These are phyloP conservation scores for Hoplostethus atlanticus DNA, from an alignment of 2,797 vertebrate species.

Conservation along the genomic window DNA sequence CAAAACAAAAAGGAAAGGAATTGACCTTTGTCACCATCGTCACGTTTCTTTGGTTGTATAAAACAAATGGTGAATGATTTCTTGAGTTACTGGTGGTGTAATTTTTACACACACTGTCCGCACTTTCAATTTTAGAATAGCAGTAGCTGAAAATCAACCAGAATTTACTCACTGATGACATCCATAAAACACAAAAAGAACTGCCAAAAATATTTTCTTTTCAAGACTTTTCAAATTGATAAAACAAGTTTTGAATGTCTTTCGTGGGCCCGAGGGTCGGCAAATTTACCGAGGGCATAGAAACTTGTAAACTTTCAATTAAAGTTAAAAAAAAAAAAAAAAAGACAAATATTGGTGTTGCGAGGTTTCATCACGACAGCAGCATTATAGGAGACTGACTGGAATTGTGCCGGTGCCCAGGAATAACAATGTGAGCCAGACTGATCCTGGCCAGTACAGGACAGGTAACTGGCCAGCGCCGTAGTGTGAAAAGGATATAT, in stretches of 20 bases:
- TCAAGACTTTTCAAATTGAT: too few relatives aligned
- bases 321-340: background rate
- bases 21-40: too few relatives aligned
- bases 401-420: constrained; percentile 15
- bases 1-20: too few relatives aligned
- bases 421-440: constrained; percentile 21
- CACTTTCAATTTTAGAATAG: background rate
- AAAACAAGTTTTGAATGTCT: too few relatives aligned
- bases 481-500: constrained; percentile 20
- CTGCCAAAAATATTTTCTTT: background rate
- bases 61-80: constrained; percentile 20
- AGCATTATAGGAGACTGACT: background rate
- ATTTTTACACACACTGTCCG: background rate
- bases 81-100: constrained; percentile 1
- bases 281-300: background rate
- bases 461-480: constrained; percentile 24
- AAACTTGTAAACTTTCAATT: background rate
- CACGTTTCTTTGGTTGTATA: constrained; percentile 43
- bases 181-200: background rate
- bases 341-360: background rate
- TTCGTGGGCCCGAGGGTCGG: too few relatives aligned
- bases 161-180: background rate
- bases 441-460: background rate
- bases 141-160: background rate
- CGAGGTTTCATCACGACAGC: background rate